A percentile compares a stretch with the other conserved stretches of the same genome.
Conservation (phyloP, 1,140 invertebrate species). For the Conus betulinus region DNA sequence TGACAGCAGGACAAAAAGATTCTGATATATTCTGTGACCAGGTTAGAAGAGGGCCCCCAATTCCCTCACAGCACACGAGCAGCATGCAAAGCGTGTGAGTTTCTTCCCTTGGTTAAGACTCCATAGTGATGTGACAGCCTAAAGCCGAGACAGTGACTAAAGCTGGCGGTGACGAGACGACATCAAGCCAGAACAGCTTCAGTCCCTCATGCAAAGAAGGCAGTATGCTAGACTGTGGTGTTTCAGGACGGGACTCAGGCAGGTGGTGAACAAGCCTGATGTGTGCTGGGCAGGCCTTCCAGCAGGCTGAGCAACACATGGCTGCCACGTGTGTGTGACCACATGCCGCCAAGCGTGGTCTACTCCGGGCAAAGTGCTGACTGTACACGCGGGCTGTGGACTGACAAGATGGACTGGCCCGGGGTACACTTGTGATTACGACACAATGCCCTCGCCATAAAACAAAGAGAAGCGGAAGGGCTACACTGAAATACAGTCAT, state of each 20-base stretch:
- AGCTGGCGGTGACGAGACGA: neutral
- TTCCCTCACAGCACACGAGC: neutral
- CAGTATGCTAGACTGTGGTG: neutral
- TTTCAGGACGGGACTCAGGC: neutral
- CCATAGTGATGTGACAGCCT: neutral
- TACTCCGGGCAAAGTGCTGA: neutral
- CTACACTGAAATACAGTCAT: slow-evolving; percentile 6
- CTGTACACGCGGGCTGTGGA: neutral
- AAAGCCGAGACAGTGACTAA: neutral
- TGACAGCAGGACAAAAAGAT: neutral
- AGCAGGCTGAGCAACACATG: neutral
- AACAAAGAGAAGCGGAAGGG: neutral
- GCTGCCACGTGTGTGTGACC: neutral
- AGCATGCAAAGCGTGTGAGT: neutral
- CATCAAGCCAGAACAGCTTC: neutral
- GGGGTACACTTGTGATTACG: neutral
- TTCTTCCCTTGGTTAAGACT: neutral
- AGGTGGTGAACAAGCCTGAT: neutral
- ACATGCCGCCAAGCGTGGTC: neutral
- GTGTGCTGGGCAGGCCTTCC: neutral
- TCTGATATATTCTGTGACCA: neutral
- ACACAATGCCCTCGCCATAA: neutral
- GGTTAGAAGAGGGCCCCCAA: neutral
- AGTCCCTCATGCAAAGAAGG: neutral
- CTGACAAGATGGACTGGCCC: slow-evolving; percentile 4